A percentile compares a stretch with the other conserved stretches of the same genome.
These are phyloP conservation scores for Glaucidium brasilianum DNA, from an alignment of 2,113 vertebrate species.

Conservation along the genomic window DNA sequence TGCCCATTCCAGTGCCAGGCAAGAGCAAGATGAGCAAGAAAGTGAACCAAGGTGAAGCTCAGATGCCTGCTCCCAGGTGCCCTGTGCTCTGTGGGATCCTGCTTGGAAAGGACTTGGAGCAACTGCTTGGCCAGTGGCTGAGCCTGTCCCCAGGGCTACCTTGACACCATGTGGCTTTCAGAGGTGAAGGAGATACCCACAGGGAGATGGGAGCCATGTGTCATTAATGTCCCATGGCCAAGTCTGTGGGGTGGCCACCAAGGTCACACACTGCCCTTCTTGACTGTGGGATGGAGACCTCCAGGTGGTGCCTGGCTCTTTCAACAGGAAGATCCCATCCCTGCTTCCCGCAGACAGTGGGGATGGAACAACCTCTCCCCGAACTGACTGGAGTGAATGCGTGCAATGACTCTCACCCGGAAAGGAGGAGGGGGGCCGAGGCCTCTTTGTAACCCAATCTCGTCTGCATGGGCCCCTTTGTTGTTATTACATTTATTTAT, in stretches of 20 bases:
- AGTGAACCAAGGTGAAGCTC: background rate
- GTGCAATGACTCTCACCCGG: background rate
- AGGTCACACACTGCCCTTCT: background rate
- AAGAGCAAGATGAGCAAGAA: background rate
- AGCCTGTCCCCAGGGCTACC: background rate
- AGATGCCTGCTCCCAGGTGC: background rate
- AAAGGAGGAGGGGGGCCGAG: conserved; percentile 20
- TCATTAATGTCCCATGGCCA: background rate
- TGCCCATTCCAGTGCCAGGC: background rate
- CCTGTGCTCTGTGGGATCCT: background rate
- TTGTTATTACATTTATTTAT: conserved; percentile 66
- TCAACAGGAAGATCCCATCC: background rate
- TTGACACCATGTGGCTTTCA: background rate
- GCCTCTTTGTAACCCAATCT: conserved; percentile 63
- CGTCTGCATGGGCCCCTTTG: conserved; percentile 55
- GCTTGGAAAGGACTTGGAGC: background rate
- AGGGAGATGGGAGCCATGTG: rapidly evolving
- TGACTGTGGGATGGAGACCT: background rate
- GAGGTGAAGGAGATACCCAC: background rate
- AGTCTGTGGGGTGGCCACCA: background rate
- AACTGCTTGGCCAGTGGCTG: background rate
- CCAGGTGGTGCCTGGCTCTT: background rate
- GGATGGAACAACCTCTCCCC: background rate
- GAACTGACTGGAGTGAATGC: background rate
- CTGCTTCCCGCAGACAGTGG: rapidly evolving